Percentiles rank a stretch among this genome's conserved stretches.
Evolutionary conservation across 2,888 invertebrate species (phyloP).

Genomic region (Rhimphoctona megacephalus): DNA sequence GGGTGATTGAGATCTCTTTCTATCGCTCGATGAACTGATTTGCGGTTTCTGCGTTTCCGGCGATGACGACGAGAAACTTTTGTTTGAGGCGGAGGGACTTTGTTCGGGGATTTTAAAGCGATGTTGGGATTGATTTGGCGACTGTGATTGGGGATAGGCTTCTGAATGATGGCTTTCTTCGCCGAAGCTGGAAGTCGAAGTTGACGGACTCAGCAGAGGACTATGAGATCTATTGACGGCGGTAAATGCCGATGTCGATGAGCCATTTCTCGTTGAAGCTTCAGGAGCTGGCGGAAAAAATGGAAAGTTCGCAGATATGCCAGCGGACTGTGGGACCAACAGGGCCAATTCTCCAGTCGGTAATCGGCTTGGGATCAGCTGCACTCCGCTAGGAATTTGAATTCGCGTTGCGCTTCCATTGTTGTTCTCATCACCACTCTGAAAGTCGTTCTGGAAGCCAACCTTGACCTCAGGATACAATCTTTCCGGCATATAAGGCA

Average conservation of each 20-base stretch:
- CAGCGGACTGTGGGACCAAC: conserved; percentile 87
- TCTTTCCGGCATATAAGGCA: conserved; percentile 84
- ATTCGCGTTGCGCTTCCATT: conserved; percentile 85
- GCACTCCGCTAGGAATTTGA: conserved; percentile 88
- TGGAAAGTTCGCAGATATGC: conserved; percentile 85
- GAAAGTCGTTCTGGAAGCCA: conserved; percentile 82
- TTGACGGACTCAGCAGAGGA: conserved; percentile 90
- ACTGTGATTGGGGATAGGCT: conserved; percentile 76
- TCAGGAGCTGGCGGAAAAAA: conserved; percentile 84
- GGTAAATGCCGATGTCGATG: conserved; percentile 83
- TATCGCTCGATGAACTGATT: conserved; percentile 82
- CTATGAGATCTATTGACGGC: conserved; percentile 86
- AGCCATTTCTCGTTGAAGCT: conserved; percentile 76
- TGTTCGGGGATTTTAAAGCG: conserved; percentile 81
- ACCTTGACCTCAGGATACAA: conserved; percentile 84
- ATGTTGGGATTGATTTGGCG: conserved; percentile 74
- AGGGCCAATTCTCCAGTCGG: conserved; percentile 89
- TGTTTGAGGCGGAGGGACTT: conserved; percentile 75
- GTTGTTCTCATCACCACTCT: conserved; percentile 85
- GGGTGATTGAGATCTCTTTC: conserved; percentile 75
- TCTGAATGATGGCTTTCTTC: conserved; percentile 87
- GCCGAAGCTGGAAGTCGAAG: conserved; percentile 89
- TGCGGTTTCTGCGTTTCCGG: conserved; percentile 83
- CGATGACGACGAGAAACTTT: conserved; percentile 77
- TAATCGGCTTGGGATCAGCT: conserved; percentile 88